Conservation (phyloP, 1,140 invertebrate species). For the Tetramorium parvispinum region DNA sequence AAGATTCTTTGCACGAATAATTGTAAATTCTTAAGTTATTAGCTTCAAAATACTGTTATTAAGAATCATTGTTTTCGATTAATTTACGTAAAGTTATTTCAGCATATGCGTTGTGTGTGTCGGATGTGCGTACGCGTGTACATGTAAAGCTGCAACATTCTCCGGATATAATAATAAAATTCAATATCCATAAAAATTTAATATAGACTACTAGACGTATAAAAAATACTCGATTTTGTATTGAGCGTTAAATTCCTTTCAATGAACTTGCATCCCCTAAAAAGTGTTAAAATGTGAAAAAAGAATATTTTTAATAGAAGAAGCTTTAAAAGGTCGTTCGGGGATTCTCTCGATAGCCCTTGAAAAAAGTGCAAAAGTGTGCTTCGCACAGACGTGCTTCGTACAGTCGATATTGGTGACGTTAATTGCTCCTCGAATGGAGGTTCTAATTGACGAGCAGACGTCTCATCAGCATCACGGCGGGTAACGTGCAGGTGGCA, state of each 20-base stretch:
- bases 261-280: too few relatives aligned
- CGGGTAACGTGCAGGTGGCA: constrained; percentile 57
- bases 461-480: constrained; percentile 70
- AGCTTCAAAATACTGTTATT: background rate
- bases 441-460: constrained; percentile 70
- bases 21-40: constrained; percentile 1
- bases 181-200: background rate
- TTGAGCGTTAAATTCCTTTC: background rate
- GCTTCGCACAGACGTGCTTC: background rate
- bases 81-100: background rate
- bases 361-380: constrained; percentile 37
- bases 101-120: background rate
- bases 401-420: constrained; percentile 49
- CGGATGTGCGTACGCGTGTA: too few relatives aligned
- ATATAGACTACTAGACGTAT: background rate
- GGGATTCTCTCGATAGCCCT: background rate
- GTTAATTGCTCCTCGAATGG: constrained; percentile 69
- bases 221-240: background rate
- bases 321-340: background rate
- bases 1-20: background rate
- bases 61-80: background rate
- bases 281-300: background rate
- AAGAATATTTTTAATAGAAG: background rate
- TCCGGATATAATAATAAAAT: background rate
- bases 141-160: too few relatives aligned